Evolutionary conservation across 2,888 invertebrate species (phyloP).

Genomic region (Hermodice carunculata): DNA sequence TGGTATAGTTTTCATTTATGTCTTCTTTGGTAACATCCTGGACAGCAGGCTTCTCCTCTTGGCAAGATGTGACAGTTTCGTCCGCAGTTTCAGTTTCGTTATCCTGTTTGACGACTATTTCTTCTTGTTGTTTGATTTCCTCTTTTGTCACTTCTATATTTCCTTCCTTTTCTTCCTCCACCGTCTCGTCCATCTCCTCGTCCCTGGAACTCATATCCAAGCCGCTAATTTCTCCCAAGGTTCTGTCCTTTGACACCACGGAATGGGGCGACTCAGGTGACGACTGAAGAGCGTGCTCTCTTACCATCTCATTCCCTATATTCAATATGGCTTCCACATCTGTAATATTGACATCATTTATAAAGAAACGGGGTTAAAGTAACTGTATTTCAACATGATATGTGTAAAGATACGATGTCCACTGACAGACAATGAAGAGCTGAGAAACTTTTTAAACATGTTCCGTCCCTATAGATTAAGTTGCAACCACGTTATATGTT

Average conservation of each 20-base stretch:
- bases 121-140: constrained; percentile 16
- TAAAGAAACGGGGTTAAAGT: neutral
- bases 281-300: neutral
- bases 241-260: neutral
- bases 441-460: no score
- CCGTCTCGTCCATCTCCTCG: constrained; percentile 4
- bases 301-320: constrained; percentile 1
- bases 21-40: no score
- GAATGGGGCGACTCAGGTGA: neutral
- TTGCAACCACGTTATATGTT: no score
- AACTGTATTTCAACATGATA: neutral
- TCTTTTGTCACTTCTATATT: constrained; percentile 1
- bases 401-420: neutral
- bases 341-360: neutral
- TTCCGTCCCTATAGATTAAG: no score
- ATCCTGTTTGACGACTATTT: constrained; percentile 3
- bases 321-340: constrained; percentile 17
- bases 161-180: constrained; percentile 15
- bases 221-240: no score
- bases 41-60: no score
- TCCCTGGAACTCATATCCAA: no score
- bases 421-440: neutral
- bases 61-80: no score
- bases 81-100: neutral
- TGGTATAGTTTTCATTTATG: no score